These are phyloP conservation scores for Drosophila pachea DNA, from an alignment of 1,140 invertebrate genomes.

Conservation along the genomic window DNA sequence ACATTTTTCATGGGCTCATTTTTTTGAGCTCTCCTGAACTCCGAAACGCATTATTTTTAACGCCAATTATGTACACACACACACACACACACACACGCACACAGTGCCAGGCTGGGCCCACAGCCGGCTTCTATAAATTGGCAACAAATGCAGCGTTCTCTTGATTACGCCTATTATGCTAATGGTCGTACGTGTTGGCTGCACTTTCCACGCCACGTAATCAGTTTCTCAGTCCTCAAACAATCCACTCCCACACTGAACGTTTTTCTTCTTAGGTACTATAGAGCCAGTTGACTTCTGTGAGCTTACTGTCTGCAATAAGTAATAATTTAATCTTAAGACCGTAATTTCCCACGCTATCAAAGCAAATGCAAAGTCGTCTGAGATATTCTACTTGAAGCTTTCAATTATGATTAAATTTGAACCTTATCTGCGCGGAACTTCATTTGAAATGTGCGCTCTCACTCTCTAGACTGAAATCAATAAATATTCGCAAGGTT, in stretches of 20 bases:
- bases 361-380: too few relatives aligned
- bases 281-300: slow-evolving; percentile 5
- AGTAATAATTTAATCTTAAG: too few relatives aligned
- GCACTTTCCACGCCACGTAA: slow-evolving; percentile 40
- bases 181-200: slow-evolving; percentile 60
- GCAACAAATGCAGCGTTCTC: slow-evolving; percentile 52
- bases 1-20: slow-evolving; percentile 61
- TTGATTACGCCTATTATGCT: slow-evolving; percentile 70
- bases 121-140: slow-evolving; percentile 58
- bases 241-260: not conserved
- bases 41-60: slow-evolving; percentile 74
- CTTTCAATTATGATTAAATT: too few relatives aligned
- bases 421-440: too few relatives aligned
- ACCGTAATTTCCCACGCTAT: too few relatives aligned
- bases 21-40: slow-evolving; percentile 47
- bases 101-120: too few relatives aligned
- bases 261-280: slow-evolving; percentile 2
- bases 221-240: slow-evolving; percentile 35
- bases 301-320: too few relatives aligned
- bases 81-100: slow-evolving; percentile 3
- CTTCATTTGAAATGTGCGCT: too few relatives aligned
- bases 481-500: not conserved
- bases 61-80: slow-evolving; percentile 60
- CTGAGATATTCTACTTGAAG: too few relatives aligned
- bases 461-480: too few relatives aligned